A percentile compares a stretch with the other conserved stretches of the same genome.
These are phyloP conservation scores for Apis laboriosa DNA, from an alignment of 1,140 invertebrate species.

Conservation along the genomic window DNA sequence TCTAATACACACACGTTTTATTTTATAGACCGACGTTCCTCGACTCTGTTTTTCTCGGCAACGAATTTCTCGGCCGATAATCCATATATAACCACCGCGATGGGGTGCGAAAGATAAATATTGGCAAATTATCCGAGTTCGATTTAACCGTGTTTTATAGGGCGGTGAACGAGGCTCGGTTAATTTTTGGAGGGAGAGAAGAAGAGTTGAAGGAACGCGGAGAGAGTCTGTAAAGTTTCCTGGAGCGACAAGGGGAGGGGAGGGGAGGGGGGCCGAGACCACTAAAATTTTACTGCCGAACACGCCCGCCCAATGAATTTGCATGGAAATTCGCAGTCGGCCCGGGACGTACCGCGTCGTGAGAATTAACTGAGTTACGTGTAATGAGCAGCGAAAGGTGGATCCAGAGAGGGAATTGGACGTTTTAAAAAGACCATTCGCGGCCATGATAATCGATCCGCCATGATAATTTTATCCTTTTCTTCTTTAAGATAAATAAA, in stretches of 20 bases:
- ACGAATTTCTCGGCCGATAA: background rate
- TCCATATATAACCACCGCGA: background rate
- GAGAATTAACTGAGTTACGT: constrained; percentile 68
- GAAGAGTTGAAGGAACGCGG: constrained; percentile 36
- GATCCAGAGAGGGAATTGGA: constrained; percentile 17
- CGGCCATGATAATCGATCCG: background rate
- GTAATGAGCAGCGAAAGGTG: constrained; percentile 56
- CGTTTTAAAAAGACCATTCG: constrained; percentile 30
- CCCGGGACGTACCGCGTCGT: constrained; percentile 52
- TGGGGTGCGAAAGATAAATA: background rate
- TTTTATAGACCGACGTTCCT: too few species aligned
- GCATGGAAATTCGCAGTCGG: constrained; percentile 67
- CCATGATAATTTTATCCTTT: background rate
- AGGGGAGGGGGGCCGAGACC: constrained; percentile 4
- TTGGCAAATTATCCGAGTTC: background rate
- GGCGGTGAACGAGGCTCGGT: constrained; percentile 66
- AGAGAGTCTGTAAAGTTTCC: constrained; percentile 68
- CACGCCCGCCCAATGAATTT: constrained; percentile 67
- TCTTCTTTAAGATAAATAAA: too few species aligned
- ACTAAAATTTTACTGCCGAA: constrained; percentile 74
- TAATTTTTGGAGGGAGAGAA: constrained; percentile 55
- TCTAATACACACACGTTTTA: too few species aligned
- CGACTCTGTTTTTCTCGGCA: too few species aligned
- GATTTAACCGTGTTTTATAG: constrained; percentile 63
- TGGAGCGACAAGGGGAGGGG: background rate